These are phyloP conservation scores for Spinibarbus caldwelli DNA, from an alignment of 2,797 vertebrate genomes.

Conservation along the genomic window DNA sequence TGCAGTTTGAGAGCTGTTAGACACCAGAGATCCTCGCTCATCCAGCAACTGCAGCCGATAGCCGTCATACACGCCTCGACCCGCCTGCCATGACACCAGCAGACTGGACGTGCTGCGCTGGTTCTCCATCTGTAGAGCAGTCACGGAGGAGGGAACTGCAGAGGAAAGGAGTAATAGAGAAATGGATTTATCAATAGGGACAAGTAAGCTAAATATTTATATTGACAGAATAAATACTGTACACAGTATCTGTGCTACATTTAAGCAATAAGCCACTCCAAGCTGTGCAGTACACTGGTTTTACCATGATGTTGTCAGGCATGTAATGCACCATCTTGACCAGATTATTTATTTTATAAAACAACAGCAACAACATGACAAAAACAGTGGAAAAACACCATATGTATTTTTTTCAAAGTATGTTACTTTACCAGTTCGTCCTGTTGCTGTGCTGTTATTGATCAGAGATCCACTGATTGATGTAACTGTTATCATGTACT, in stretches of 20 bases:
- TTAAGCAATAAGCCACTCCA: background rate
- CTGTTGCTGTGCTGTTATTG: conserved; percentile 82
- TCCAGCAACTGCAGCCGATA: conserved; percentile 87
- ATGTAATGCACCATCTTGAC: background rate
- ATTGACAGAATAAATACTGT: background rate
- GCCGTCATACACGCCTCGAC: conserved; percentile 84
- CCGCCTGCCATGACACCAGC: conserved; percentile 86
- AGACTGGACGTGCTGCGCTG: conserved; percentile 81
- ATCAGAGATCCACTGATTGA: conserved; percentile 86
- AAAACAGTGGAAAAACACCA: background rate
- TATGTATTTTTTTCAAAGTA: background rate
- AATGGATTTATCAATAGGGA: background rate
- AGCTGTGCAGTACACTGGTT: background rate
- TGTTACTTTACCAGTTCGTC: conserved; percentile 83
- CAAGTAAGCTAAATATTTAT: background rate
- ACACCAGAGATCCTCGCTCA: conserved; percentile 78
- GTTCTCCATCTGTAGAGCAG: conserved; percentile 78
- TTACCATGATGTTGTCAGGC: background rate
- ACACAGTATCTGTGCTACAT: background rate
- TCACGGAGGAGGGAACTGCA: conserved; percentile 87
- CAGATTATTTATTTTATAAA: background rate
- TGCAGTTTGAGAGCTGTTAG: conserved; percentile 78
- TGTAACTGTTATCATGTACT: conserved; percentile 83
- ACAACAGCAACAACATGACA: background rate
- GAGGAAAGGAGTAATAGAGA: background rate